These are phyloP conservation scores for Orientallactaga sibirica DNA, from an alignment of 2,797 vertebrate genomes.

Conservation along the genomic window DNA sequence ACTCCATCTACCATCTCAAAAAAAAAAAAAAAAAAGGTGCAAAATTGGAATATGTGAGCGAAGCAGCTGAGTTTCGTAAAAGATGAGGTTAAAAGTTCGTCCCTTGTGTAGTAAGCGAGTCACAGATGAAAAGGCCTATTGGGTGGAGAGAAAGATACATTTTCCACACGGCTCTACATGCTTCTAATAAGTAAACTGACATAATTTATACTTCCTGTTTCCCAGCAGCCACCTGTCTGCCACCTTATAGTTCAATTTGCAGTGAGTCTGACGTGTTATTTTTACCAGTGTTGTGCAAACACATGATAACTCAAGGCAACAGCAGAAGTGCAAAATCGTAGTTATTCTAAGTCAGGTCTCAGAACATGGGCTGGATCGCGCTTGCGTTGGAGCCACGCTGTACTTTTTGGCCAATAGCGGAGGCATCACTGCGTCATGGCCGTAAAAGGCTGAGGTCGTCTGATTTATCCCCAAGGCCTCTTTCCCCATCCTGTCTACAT, in stretches of 20 bases:
- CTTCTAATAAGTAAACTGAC: conserved; percentile 75
- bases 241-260: conserved; percentile 59
- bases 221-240: conserved; percentile 59
- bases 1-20: conserved; percentile 64
- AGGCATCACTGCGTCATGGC: background rate
- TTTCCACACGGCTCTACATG: conserved; percentile 70
- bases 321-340: conserved; percentile 42
- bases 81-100: conserved; percentile 64
- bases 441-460: background rate
- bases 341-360: background rate
- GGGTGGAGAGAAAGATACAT: conserved; percentile 53
- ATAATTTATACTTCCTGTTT: conserved; percentile 70
- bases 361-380: background rate
- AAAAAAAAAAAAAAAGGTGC: conserved; percentile 53
- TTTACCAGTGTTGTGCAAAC: conserved; percentile 46
- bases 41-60: conserved; percentile 47
- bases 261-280: conserved; percentile 55
- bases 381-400: background rate
- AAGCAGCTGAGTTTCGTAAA: conserved; percentile 65
- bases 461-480: background rate
- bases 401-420: conserved; percentile 31
- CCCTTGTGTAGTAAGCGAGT: conserved; percentile 54
- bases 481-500: background rate
- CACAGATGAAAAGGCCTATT: conserved; percentile 64
- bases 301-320: background rate